Evolutionary conservation across 1,140 invertebrate species (phyloP).

Genomic region (Leptinotarsa undecemlineata): DNA sequence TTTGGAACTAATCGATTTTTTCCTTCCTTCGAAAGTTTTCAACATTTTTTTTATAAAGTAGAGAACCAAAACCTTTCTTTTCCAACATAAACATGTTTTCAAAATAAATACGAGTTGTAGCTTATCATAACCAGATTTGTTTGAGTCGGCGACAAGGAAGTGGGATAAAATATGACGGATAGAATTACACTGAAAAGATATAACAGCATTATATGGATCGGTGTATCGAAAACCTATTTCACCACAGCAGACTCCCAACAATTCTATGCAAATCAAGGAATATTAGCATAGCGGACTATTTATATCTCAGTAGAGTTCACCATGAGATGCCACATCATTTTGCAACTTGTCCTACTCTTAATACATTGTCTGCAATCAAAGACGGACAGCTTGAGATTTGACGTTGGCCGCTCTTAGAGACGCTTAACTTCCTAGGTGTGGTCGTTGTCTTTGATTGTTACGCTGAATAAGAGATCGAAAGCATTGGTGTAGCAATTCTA

Average conservation of each 20-base stretch:
- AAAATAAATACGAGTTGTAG: no score
- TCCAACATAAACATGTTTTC: no score
- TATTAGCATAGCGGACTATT: slow-evolving; percentile 3
- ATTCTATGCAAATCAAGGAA: background rate
- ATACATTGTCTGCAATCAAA: slow-evolving; percentile 16
- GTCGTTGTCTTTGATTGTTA: slow-evolving; percentile 28
- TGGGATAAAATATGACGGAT: background rate
- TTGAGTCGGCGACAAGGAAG: background rate
- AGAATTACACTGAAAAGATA: background rate
- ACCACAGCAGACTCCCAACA: background rate
- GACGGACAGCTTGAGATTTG: slow-evolving; percentile 16
- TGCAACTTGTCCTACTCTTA: slow-evolving; percentile 8
- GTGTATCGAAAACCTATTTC: background rate
- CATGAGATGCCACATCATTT: slow-evolving; percentile 17
- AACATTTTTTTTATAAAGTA: no score
- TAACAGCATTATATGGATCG: background rate
- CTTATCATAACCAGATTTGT: no score
- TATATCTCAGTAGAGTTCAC: slow-evolving; percentile 7
- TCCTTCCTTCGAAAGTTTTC: no score
- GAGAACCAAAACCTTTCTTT: no score
- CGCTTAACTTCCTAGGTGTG: slow-evolving; percentile 23
- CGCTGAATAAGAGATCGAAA: slow-evolving; percentile 7
- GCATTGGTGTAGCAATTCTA: background rate
- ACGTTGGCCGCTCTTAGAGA: background rate
- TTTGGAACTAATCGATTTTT: no score